Evolutionary conservation across 2,888 invertebrate genomes (phyloP).

Genomic region (Drosophila ezoana): DNA sequence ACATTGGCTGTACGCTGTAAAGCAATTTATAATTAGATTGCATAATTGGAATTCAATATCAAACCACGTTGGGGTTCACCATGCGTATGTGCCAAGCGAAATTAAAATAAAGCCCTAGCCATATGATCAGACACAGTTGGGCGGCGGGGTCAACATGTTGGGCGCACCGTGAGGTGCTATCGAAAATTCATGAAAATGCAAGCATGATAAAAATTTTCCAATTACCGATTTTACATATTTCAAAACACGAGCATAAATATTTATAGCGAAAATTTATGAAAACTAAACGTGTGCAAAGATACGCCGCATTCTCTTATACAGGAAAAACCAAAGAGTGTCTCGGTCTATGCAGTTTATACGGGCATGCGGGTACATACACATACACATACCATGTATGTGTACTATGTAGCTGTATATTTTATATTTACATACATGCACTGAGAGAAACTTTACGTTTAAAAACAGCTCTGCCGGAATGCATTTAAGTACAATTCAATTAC

Average conservation of each 20-base stretch:
- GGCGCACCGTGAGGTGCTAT: not conserved
- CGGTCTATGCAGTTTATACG: not conserved
- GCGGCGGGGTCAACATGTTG: not conserved
- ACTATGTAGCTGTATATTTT: slow-evolving; percentile 10
- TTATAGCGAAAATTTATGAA: slow-evolving; percentile 76
- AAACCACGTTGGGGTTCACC: slow-evolving; percentile 26
- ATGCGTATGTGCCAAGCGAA: slow-evolving; percentile 11
- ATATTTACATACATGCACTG: slow-evolving; percentile 33
- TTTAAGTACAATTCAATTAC: no score
- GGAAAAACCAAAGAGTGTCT: slow-evolving; percentile 4
- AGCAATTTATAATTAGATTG: slow-evolving; percentile 62
- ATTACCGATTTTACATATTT: slow-evolving; percentile 79
- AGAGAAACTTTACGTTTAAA: not conserved
- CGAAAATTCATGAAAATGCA: slow-evolving; percentile 49
- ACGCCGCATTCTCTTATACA: slow-evolving; percentile 12
- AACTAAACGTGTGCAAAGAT: slow-evolving; percentile 71
- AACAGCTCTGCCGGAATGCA: no score
- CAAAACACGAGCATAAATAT: slow-evolving; percentile 71
- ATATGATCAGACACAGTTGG: slow-evolving; percentile 6
- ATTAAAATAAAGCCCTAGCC: slow-evolving; percentile 32
- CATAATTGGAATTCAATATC: slow-evolving; percentile 77
- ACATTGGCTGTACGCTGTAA: slow-evolving; percentile 10
- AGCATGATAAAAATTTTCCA: slow-evolving; percentile 76
- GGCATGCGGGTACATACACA: not conserved
- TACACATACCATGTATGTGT: not conserved